Evolutionary conservation across 2,888 invertebrate species (phyloP).

Genomic region (Asteroscopus sphinx): DNA sequence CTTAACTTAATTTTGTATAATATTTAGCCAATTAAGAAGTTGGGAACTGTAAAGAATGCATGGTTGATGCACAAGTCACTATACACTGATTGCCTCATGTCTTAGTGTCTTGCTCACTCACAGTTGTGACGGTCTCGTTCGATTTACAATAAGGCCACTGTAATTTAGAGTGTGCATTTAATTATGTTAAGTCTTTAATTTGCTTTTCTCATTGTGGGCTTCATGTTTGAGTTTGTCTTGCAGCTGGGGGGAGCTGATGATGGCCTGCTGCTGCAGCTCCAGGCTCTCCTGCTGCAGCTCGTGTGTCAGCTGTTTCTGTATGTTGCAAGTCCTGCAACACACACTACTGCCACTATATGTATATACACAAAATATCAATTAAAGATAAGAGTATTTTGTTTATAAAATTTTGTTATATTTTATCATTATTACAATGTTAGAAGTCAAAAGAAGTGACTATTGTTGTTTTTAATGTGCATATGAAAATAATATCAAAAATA

Average conservation of each 20-base stretch:
- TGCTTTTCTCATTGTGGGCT: constrained; percentile 47
- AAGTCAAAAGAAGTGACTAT: constrained; percentile 75
- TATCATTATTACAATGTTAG: constrained; percentile 76
- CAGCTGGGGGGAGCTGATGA: constrained; percentile 77
- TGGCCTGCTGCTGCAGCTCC: constrained; percentile 84
- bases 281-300: constrained; percentile 85
- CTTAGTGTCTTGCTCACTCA: constrained; percentile 1
- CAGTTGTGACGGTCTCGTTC: not conserved
- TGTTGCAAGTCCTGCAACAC: constrained; percentile 76
- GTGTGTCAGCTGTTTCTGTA: constrained; percentile 81
- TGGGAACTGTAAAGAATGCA: not conserved
- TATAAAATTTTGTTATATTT: constrained; percentile 68
- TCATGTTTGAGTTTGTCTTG: constrained; percentile 78
- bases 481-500: constrained; percentile 51
- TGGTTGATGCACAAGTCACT: constrained; percentile 2
- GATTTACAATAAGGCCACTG: not conserved
- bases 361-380: constrained; percentile 59
- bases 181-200: constrained; percentile 26
- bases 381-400: constrained; percentile 65
- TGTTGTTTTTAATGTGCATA: constrained; percentile 69
- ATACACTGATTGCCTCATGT: not conserved
- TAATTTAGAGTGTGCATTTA: not conserved
- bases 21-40: constrained; percentile 9
- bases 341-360: constrained; percentile 57
- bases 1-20: constrained; percentile 1